These are phyloP conservation scores for Synergus gifuensis DNA, from an alignment of 2,888 invertebrate genomes.

Conservation along the genomic window DNA sequence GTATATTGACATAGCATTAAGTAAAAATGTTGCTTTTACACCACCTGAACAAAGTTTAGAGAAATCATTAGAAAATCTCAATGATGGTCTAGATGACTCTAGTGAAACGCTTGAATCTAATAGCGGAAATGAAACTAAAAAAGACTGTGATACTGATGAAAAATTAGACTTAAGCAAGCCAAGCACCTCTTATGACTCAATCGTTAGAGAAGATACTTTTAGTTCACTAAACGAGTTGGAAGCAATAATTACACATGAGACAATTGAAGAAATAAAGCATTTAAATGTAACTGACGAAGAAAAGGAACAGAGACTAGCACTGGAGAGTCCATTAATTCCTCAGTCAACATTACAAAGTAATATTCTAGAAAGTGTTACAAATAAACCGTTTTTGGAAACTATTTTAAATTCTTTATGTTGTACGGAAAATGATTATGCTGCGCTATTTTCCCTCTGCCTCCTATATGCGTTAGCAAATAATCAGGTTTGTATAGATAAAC, in stretches of 20 bases:
- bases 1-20: constrained; percentile 78
- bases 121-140: constrained; percentile 47
- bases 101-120: constrained; percentile 54
- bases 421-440: constrained; percentile 95
- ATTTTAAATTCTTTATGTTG: constrained; percentile 93
- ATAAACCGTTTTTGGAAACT: constrained; percentile 92
- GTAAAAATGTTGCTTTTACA: constrained; percentile 82
- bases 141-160: constrained; percentile 45
- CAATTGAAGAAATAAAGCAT: constrained; percentile 74
- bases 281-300: constrained; percentile 96
- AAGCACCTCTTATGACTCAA: constrained; percentile 58
- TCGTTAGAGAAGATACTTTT: constrained; percentile 40
- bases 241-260: constrained; percentile 51
- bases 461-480: constrained; percentile 96
- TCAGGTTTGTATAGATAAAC: constrained; percentile 83
- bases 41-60: constrained; percentile 88
- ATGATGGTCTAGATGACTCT: constrained; percentile 58
- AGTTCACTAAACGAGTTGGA: constrained; percentile 46
- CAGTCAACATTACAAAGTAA: constrained; percentile 48
- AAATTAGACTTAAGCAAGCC: constrained; percentile 51
- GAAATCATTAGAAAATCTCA: constrained; percentile 83
- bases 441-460: constrained; percentile 93
- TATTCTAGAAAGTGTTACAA: constrained; percentile 77
- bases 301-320: constrained; percentile 83
- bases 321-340: constrained; percentile 66